These are phyloP conservation scores for Polyergus mexicanus DNA, from an alignment of 1,140 invertebrate species.

Conservation along the genomic window DNA sequence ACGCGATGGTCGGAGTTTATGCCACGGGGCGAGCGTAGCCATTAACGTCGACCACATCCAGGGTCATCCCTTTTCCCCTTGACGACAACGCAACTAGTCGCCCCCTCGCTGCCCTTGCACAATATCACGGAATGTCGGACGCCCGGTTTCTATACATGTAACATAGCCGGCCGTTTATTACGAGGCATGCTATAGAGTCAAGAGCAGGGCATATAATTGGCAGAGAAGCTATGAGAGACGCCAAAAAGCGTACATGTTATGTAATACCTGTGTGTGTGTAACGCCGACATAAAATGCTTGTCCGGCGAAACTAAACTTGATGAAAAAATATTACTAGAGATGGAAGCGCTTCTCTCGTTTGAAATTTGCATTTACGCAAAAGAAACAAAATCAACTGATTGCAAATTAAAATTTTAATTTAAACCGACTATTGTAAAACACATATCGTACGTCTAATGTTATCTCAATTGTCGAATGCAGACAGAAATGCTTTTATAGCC, in stretches of 20 bases:
- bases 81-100: slow-evolving; percentile 53
- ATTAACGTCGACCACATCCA: slow-evolving; percentile 76
- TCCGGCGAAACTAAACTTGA: slow-evolving; percentile 26
- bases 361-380: not conserved
- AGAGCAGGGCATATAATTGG: slow-evolving; percentile 63
- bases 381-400: not conserved
- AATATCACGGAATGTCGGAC: slow-evolving; percentile 68
- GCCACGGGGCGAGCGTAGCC: slow-evolving; percentile 59
- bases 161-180: slow-evolving; percentile 66
- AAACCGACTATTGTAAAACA: not conserved
- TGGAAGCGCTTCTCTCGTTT: not conserved
- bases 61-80: slow-evolving; percentile 68
- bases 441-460: not conserved
- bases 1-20: slow-evolving; percentile 59
- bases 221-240: slow-evolving; percentile 50
- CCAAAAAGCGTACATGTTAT: slow-evolving; percentile 34
- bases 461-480: not conserved
- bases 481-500: not conserved
- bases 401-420: not conserved
- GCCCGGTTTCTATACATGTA: slow-evolving; percentile 61
- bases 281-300: slow-evolving; percentile 17
- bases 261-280: not conserved
- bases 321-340: slow-evolving; percentile 55
- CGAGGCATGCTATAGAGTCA: slow-evolving; percentile 27
- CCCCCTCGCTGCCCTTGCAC: slow-evolving; percentile 25